Evolutionary conservation across 1,140 invertebrate genomes (phyloP), one percentile per base, ranked within the genome.

Genomic region (Oedothorax gibbosus): DNA sequence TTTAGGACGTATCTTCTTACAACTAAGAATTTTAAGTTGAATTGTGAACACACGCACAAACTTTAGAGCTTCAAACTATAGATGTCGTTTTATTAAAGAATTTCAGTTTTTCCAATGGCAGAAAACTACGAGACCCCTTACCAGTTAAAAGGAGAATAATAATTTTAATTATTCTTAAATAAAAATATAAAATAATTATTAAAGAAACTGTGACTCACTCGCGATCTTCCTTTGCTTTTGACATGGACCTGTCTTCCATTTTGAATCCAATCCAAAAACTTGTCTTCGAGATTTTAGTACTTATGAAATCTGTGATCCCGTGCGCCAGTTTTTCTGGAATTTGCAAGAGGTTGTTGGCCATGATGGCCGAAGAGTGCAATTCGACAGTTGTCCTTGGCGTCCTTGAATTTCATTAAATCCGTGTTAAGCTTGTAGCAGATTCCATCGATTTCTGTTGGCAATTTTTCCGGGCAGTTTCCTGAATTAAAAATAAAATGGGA

Each of bases 241-340:
- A 11, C 1, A 35, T 18, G 12, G 20, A 14, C 2, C 0, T 50
- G 11, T 81, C 78, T 0, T 71, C 60, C 35, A 51, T 81, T 18
- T 71, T 53, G 4, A 81, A 60, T 50, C 78, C 78, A 14, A 81
- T 71, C 78, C 78, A 81, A 18, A 56, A 68, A n/a, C 50, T 35
- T 11, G 51, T 6, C 10, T 69, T 60, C 14, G 56, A 15, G 8
- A 71, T 5, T 49, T 71, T 57, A 0, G 15, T 9, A 7, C 18
- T 6, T 11, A 71, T 54, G 9, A 71, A 60, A 49, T 35, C 51
- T 20, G 15, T 60, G 54, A 81, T 57, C 14, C 21, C n/a, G 9
- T 71, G 0, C 7, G 14, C n/a, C 8, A 81, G 0, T 10, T 81
- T 71, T 6, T 81, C 18, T 12, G 68, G 78, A 0, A 54, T 49